Evolutionary conservation across 2,797 vertebrate genomes (phyloP), one percentile per base, ranked within the genome.

Genomic region (Gymnothorax javanicus): DNA sequence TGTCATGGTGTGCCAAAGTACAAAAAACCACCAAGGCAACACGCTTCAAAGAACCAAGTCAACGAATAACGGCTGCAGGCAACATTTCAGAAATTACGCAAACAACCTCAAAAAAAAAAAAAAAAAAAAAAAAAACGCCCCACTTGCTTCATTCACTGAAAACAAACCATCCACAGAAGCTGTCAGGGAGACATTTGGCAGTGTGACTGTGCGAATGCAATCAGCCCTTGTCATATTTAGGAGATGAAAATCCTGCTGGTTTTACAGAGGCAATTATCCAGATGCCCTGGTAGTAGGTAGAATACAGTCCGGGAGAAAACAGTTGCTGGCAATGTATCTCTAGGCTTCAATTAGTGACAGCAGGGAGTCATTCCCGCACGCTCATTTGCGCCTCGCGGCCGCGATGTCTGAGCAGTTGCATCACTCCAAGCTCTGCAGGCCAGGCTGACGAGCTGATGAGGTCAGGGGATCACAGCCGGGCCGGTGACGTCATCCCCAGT

Each of bases 261-360:
- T 43, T 79, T 77, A 50, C 69, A 64, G 83, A 27, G 23, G 75
- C 60, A 71, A 67, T 82, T 81, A 71, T 60, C 52, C 73, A 54
- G 69, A 33, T 79, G 59, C 62, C n/a, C 83, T 79, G 82, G 83
- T 0, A 69, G 62, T 57, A 81, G 73, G 50, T 64, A 25, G n/a
- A 67, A 57, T 79, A 73, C 33, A 75, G 71, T 75, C 6, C 12
- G 25, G 64, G 15, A 43, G 17, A 43, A 79, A 86, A 20, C 56
- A 54, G 71, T 56, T 52, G 81, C 62, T 54, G 9, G 67, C 54
- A 71, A 79, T 71, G 75, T 2, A 43, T 52, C 84, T 81, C 52
- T 5, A 57, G 77, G 77, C 79, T 71, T 83, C 84, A 85, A 87
- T 87, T 85, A 86, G 84, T 73, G 84, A 83, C 77, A 83, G 81